Conservation (phyloP, 2,888 invertebrate genomes). For the Perdita meconis region DNA sequence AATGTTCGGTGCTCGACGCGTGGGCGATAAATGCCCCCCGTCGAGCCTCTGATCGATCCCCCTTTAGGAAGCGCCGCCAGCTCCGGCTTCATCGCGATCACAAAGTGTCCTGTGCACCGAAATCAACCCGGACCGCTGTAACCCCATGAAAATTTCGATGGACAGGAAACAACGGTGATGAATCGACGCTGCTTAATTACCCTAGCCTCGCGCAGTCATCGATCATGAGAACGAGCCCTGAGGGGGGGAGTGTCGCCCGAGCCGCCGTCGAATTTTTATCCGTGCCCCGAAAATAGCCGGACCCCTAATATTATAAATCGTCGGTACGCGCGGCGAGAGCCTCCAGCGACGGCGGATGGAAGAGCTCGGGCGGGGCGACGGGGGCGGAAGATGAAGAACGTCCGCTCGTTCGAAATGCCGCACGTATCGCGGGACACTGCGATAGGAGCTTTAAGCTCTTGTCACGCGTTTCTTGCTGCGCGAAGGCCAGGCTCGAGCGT, state of each 20-base stretch:
- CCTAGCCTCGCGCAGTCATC: slow-evolving; percentile 38
- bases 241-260: not conserved
- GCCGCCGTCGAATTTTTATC: slow-evolving; percentile 17
- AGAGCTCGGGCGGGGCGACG: too few relatives aligned
- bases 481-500: slow-evolving; percentile 1
- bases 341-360: too few relatives aligned
- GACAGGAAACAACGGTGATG: slow-evolving; percentile 55
- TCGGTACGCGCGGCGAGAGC: not conserved
- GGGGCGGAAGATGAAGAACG: not conserved
- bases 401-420: slow-evolving; percentile 56
- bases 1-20: too few relatives aligned
- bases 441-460: slow-evolving; percentile 56
- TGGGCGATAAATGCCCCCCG: not conserved
- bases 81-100: not conserved
- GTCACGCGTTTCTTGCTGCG: slow-evolving; percentile 48
- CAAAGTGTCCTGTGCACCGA: not conserved
- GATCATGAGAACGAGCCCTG: slow-evolving; percentile 42
- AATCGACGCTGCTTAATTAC: slow-evolving; percentile 62
- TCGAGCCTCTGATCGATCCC: not conserved
- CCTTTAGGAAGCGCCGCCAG: not conserved
- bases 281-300: not conserved
- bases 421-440: slow-evolving; percentile 50
- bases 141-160: slow-evolving; percentile 18
- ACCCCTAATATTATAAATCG: slow-evolving; percentile 3
- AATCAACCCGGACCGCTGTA: not conserved